A percentile compares a stretch with the other conserved stretches of the same genome.
These are phyloP conservation scores for Cavia porcellus DNA, from an alignment of 2,113 vertebrate species.

Conservation along the genomic window DNA sequence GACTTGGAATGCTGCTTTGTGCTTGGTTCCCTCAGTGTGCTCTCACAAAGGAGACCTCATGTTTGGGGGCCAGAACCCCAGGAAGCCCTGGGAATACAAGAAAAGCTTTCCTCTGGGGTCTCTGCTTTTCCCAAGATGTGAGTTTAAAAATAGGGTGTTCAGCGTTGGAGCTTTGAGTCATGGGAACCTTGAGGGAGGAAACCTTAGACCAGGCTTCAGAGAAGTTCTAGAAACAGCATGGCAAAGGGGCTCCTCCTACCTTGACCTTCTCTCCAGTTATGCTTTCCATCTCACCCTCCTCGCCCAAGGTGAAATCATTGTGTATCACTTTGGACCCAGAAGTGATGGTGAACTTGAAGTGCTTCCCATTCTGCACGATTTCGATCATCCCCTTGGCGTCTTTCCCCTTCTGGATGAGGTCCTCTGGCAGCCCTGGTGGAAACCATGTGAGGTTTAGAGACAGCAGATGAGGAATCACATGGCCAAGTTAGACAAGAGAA, in stretches of 20 bases:
- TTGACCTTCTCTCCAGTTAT: slow-evolving; percentile 92
- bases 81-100: accelerated
- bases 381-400: slow-evolving; percentile 82
- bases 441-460: too few species aligned
- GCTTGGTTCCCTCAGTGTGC: background rate
- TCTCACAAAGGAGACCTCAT: background rate
- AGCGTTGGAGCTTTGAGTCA: background rate
- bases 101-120: background rate
- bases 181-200: background rate
- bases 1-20: background rate
- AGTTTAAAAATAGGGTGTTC: background rate
- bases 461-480: too few species aligned
- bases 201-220: background rate
- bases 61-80: background rate
- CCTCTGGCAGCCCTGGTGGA: too few species aligned
- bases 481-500: accelerated
- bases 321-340: slow-evolving; percentile 88
- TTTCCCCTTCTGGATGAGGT: too few species aligned
- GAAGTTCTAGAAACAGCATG: background rate
- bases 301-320: slow-evolving; percentile 90
- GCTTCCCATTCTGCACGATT: slow-evolving; percentile 91
- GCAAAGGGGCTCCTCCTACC: slow-evolving; percentile 84
- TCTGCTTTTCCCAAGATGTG: background rate
- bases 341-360: slow-evolving; percentile 91
- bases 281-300: slow-evolving; percentile 91